phyloP scores from a whole-genome alignment of 2,113 vertebrate species.

The Bos javanicus region DNA sequence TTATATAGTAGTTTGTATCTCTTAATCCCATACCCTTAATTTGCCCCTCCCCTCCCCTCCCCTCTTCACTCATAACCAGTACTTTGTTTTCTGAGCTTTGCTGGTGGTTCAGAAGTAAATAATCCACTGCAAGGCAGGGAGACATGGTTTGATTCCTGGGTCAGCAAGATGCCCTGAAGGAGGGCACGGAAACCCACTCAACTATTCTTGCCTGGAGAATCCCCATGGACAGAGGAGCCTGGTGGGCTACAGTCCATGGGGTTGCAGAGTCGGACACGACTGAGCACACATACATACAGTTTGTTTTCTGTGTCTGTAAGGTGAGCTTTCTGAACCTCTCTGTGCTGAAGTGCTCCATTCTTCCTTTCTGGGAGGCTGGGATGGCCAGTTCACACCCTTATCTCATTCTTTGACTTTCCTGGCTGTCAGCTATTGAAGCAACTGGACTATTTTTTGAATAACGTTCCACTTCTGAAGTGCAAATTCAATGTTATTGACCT shows the following conservation, averaged over 20 bases:
- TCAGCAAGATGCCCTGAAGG: neutral
- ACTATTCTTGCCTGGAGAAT: neutral
- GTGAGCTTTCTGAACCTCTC: neutral
- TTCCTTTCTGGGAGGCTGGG: neutral
- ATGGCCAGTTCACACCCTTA: conserved; percentile 12
- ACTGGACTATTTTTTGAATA: conserved; percentile 39
- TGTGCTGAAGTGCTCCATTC: neutral
- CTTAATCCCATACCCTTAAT: neutral
- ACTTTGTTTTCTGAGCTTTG: neutral
- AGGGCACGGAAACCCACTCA: neutral
- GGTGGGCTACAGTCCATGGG: neutral
- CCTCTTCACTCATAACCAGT: neutral
- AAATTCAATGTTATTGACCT: conserved; percentile 51
- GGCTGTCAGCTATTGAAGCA: neutral
- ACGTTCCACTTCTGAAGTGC: neutral
- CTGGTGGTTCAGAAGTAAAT: neutral
- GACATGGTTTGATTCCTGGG: neutral
- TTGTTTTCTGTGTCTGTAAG: neutral
- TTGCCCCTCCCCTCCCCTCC: neutral
- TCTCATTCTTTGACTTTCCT: neutral
- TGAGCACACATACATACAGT: neutral
- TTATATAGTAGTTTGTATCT: neutral
- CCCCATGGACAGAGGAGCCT: neutral
- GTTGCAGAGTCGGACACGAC: neutral
- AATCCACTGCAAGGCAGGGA: neutral